Conservation (phyloP, 2,113 vertebrate genomes). For the Sebastes schlegelii region DNA sequence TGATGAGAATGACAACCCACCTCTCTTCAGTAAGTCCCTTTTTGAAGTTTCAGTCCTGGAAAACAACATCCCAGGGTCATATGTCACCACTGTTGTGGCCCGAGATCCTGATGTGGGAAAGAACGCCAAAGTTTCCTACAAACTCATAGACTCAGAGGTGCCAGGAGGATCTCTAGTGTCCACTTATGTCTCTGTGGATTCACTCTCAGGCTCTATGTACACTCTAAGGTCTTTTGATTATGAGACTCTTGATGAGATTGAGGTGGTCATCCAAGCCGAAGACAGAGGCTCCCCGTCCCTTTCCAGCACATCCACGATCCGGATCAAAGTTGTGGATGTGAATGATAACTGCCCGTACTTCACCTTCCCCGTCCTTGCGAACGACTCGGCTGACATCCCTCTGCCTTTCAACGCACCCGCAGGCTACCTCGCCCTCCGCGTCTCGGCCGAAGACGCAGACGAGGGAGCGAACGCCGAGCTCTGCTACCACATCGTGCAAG, state of each 20-base stretch:
- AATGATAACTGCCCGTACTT: slow-evolving; percentile 81
- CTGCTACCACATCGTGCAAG: slow-evolving; percentile 74
- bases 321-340: slow-evolving; percentile 79
- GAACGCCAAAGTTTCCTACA: slow-evolving; percentile 79
- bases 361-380: slow-evolving; percentile 70
- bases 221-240: slow-evolving; percentile 77
- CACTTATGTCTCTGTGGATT: slow-evolving; percentile 76
- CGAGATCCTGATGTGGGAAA: slow-evolving; percentile 79
- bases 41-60: slow-evolving; percentile 84
- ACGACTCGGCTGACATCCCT: slow-evolving; percentile 72
- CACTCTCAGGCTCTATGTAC: slow-evolving; percentile 73
- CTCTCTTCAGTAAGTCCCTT: slow-evolving; percentile 79
- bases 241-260: slow-evolving; percentile 72
- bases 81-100: slow-evolving; percentile 81
- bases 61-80: slow-evolving; percentile 85
- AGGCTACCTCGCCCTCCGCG: slow-evolving; percentile 73
- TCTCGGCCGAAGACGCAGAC: slow-evolving; percentile 75
- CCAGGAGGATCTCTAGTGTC: slow-evolving; percentile 57
- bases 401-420: slow-evolving; percentile 68
- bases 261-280: slow-evolving; percentile 74
- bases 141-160: slow-evolving; percentile 73
- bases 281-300: slow-evolving; percentile 73
- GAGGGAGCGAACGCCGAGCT: slow-evolving; percentile 71
- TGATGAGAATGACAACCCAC: slow-evolving; percentile 85
- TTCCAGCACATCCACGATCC: slow-evolving; percentile 65